A percentile compares a stretch with the other conserved stretches of the same genome.
Conservation (phyloP, 35 echinoderm and acorn worm species). For the Lytechinus variegatus region DNA sequence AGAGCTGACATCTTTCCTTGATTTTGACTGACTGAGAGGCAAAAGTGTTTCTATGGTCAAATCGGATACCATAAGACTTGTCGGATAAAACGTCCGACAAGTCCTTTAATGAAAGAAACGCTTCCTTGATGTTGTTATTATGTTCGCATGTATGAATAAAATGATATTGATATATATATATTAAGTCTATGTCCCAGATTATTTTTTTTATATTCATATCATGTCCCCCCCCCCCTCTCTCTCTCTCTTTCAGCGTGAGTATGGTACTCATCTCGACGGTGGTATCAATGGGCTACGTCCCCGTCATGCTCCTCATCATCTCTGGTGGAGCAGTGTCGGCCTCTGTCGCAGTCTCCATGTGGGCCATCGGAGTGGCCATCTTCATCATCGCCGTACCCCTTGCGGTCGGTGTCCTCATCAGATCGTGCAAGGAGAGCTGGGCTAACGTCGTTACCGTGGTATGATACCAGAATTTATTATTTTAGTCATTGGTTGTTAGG, state of each 20-base stretch:
- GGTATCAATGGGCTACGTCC: constrained; percentile 26
- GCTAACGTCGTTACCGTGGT: constrained; percentile 24
- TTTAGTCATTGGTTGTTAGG: background rate
- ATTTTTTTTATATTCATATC: too few species aligned
- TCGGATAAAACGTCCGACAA: too few species aligned
- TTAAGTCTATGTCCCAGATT: too few species aligned
- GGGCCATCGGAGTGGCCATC: constrained; percentile 19
- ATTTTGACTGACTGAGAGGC: too few species aligned
- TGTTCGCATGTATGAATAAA: too few species aligned
- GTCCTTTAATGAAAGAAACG: too few species aligned
- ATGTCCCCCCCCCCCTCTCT: too few species aligned
- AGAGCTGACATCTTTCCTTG: too few species aligned
- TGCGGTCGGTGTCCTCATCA: background rate
- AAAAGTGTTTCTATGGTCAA: too few species aligned
- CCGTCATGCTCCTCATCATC: background rate
- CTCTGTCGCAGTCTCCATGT: background rate
- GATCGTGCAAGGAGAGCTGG: background rate
- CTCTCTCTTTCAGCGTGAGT: background rate
- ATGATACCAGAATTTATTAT: background rate
- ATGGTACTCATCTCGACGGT: constrained; percentile 32
- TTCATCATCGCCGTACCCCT: constrained; percentile 8
- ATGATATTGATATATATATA: too few species aligned
- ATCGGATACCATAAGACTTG: too few species aligned
- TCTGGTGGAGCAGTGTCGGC: background rate
- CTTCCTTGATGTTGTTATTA: too few species aligned